These are phyloP conservation scores for Eubasilissa splendida DNA, from an alignment of 2,888 invertebrate genomes.

Conservation along the genomic window DNA sequence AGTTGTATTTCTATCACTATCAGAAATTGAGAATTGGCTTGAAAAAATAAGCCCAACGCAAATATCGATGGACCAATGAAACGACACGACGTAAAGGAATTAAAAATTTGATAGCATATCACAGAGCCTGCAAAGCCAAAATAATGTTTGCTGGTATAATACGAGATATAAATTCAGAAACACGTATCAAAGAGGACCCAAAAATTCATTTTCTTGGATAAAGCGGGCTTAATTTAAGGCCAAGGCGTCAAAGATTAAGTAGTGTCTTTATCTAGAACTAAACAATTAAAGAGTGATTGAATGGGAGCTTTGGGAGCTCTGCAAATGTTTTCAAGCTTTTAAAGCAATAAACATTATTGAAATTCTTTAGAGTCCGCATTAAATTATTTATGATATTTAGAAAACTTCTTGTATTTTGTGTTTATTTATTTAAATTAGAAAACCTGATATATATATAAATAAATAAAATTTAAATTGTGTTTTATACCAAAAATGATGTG, in stretches of 20 bases:
- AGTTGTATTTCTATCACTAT: too few relatives aligned
- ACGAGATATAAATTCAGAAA: constrained; percentile 49
- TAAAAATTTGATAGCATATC: too few relatives aligned
- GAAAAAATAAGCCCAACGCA: too few relatives aligned
- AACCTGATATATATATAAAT: too few relatives aligned
- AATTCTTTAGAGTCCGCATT: not conserved
- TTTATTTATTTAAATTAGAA: too few relatives aligned
- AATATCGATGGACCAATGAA: too few relatives aligned
- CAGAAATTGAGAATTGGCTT: too few relatives aligned
- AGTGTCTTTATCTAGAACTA: constrained; percentile 47
- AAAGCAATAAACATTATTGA: not conserved
- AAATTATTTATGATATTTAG: too few relatives aligned
- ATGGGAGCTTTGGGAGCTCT: constrained; percentile 31
- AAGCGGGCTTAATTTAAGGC: constrained; percentile 25
- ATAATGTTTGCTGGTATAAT: constrained; percentile 25
- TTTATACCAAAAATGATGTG: too few relatives aligned
- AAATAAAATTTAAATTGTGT: too few relatives aligned
- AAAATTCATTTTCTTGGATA: constrained; percentile 19
- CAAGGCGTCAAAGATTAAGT: constrained; percentile 48
- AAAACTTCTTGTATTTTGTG: too few relatives aligned
- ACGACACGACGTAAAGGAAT: too few relatives aligned
- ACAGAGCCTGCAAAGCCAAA: not conserved
- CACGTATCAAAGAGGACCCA: constrained; percentile 38
- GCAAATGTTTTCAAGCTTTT: constrained; percentile 8
- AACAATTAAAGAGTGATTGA: constrained; percentile 49